A percentile compares a stretch with the other conserved stretches of the same genome.
phyloP scores from a whole-genome alignment of 2,888 invertebrate species.

The Bombylius major region DNA sequence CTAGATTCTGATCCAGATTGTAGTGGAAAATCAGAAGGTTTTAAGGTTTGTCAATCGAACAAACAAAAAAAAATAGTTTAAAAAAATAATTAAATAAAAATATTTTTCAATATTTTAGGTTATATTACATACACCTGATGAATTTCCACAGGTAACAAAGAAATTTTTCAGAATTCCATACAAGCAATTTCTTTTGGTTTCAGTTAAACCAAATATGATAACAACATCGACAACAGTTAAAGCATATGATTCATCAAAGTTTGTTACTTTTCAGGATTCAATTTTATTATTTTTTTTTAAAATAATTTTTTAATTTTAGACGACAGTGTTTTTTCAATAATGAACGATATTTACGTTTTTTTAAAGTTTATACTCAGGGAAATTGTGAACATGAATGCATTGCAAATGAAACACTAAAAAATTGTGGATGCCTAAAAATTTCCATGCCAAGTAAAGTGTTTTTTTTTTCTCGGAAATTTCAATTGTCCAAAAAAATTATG shows the following conservation, averaged over 20 bases:
- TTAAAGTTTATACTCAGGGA: slow-evolving; percentile 50
- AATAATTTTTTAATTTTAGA: slow-evolving; percentile 20
- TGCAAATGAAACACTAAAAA: slow-evolving; percentile 44
- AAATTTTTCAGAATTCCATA: slow-evolving; percentile 50
- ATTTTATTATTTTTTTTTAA: not conserved
- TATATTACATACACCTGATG: slow-evolving; percentile 50
- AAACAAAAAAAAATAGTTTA: not conserved
- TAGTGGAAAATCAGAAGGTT: slow-evolving; percentile 23
- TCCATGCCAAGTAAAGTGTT: slow-evolving; percentile 46
- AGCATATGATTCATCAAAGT: not conserved
- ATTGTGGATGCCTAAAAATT: slow-evolving; percentile 50
- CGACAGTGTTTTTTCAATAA: slow-evolving; percentile 50
- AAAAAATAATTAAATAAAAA: slow-evolving; percentile 34
- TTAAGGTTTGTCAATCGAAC: slow-evolving; percentile 6
- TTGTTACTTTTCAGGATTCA: not conserved
- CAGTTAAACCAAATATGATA: slow-evolving; percentile 56
- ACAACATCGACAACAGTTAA: slow-evolving; percentile 34
- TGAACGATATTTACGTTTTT: slow-evolving; percentile 46
- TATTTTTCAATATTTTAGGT: slow-evolving; percentile 38
- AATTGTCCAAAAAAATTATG: too few species aligned
- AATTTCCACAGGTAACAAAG: slow-evolving; percentile 47
- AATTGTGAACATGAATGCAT: slow-evolving; percentile 56
- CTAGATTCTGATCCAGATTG: not conserved
- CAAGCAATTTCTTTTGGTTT: slow-evolving; percentile 49
- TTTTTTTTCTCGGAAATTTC: not conserved